These are phyloP conservation scores for Hipparchia sbordonii DNA, from an alignment of 2,888 invertebrate species.

Conservation along the genomic window DNA sequence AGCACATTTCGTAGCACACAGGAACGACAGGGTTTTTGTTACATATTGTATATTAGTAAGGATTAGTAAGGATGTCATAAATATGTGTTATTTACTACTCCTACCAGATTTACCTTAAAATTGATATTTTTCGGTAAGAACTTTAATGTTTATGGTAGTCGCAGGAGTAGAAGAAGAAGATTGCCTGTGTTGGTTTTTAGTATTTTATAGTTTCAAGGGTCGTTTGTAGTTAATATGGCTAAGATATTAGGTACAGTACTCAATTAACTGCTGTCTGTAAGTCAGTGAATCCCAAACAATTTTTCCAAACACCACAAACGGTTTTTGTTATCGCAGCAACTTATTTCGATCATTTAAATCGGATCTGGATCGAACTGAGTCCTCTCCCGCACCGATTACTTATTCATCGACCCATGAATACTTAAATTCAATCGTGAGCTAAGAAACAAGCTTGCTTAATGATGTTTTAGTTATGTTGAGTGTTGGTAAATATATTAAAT, in stretches of 20 bases:
- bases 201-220: neutral
- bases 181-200: neutral
- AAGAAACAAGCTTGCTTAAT: conserved; percentile 61
- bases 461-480: conserved; percentile 60
- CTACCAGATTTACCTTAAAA: neutral
- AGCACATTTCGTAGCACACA: no score
- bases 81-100: neutral
- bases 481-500: conserved; percentile 36
- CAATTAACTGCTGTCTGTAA: neutral
- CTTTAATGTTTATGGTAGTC: neutral
- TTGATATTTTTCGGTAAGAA: neutral
- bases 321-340: conserved; percentile 48
- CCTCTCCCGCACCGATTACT: conserved; percentile 62
- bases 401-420: conserved; percentile 76
- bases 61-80: conserved; percentile 2
- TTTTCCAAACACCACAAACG: conserved; percentile 22
- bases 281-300: conserved; percentile 7
- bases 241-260: no score
- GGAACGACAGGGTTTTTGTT: no score
- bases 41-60: no score
- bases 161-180: neutral
- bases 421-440: conserved; percentile 69
- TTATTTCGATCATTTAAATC: conserved; percentile 69
- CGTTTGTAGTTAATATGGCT: neutral
- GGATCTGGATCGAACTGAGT: conserved; percentile 65